Percentiles rank a stretch among this genome's conserved stretches.
phyloP scores from a whole-genome alignment of 2,888 invertebrate species.

The Neoaliturus tenellus region DNA sequence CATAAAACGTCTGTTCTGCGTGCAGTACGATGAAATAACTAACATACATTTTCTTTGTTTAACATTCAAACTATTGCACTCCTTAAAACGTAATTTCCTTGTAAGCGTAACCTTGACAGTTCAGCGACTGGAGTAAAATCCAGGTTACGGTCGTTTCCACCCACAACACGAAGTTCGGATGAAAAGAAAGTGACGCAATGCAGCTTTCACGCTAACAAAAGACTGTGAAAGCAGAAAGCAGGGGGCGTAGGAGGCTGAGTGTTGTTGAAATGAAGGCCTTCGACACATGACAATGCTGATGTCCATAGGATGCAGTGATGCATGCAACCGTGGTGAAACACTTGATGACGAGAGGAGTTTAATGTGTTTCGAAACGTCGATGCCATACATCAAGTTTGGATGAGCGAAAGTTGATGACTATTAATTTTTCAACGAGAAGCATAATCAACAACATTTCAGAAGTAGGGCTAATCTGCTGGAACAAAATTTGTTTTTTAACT shows the following conservation, averaged over 20 bases:
- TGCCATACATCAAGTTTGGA: background rate
- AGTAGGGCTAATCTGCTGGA: too few relatives aligned
- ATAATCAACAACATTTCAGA: too few relatives aligned
- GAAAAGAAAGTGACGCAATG: conserved; percentile 19
- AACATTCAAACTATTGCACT: too few relatives aligned
- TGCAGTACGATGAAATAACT: too few relatives aligned
- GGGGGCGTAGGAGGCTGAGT: background rate
- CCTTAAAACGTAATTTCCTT: too few relatives aligned
- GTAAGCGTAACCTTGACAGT: too few relatives aligned
- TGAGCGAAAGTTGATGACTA: too few relatives aligned
- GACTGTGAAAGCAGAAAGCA: conserved; percentile 3
- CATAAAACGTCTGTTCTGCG: too few relatives aligned
- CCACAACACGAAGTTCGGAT: background rate
- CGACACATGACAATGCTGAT: background rate
- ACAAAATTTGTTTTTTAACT: too few relatives aligned
- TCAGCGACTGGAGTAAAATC: too few relatives aligned
- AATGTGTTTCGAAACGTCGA: background rate
- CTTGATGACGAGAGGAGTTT: background rate
- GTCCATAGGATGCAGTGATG: background rate
- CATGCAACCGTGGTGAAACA: background rate
- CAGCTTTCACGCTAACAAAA: conserved; percentile 33
- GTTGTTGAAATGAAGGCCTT: background rate
- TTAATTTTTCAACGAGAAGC: too few relatives aligned
- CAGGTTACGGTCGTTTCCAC: background rate
- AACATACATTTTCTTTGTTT: too few relatives aligned